A percentile compares a stretch with the other conserved stretches of the same genome.
phyloP scores from a whole-genome alignment of 2,797 vertebrate genomes.

The Notolepis coatsorum region DNA sequence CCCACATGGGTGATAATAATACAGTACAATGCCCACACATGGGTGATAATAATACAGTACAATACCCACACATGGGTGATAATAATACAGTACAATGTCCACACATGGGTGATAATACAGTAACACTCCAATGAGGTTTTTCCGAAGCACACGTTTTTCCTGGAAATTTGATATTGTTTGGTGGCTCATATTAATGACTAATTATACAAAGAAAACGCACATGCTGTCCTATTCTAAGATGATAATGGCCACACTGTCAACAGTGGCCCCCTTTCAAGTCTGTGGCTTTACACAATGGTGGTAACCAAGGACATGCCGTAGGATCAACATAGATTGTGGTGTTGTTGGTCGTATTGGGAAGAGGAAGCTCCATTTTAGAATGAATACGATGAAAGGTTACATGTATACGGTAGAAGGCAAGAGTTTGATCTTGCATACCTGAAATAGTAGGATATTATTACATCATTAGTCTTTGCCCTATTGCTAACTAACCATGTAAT shows the following conservation, averaged over 20 bases:
- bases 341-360: constrained; percentile 6
- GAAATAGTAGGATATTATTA: neutral
- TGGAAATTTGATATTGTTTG: no score
- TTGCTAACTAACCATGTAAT: neutral
- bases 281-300: constrained; percentile 38
- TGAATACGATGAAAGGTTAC: constrained; percentile 18
- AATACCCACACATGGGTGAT: no score
- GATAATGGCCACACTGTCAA: constrained; percentile 50
- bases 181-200: neutral
- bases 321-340: constrained; percentile 30
- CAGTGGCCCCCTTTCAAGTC: constrained; percentile 28
- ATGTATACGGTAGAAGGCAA: constrained; percentile 8
- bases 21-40: no score
- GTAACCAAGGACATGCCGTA: constrained; percentile 42
- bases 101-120: neutral
- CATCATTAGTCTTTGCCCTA: neutral
- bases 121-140: no score
- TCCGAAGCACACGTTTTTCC: no score
- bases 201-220: neutral
- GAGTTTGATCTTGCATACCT: neutral
- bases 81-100: no score
- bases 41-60: no score
- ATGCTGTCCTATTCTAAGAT: constrained; percentile 14
- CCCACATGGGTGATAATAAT: no score
- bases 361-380: constrained; percentile 17